Percentiles rank a stretch among this genome's conserved stretches.
These are phyloP conservation scores for Ursus arctos DNA, from an alignment of 2,113 vertebrate genomes.

Conservation along the genomic window DNA sequence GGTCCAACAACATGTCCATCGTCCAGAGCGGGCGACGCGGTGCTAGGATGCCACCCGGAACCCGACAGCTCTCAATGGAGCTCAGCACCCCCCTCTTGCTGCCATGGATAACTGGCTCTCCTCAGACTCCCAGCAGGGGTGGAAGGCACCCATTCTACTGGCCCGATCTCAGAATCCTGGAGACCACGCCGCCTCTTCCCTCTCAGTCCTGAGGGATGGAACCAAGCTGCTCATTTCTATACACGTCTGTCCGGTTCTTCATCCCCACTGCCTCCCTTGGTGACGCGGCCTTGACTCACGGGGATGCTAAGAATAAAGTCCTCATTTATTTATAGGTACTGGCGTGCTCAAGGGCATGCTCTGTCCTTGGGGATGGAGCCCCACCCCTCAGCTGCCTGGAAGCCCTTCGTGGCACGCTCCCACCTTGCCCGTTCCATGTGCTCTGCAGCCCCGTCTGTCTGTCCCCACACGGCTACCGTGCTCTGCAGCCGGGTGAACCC, in stretches of 20 bases:
- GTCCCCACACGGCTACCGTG: rapidly evolving
- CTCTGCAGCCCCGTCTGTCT: not conserved
- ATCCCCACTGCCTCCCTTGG: not conserved
- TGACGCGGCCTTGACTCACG: not conserved
- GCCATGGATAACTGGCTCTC: too few relatives aligned
- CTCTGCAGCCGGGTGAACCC: not conserved
- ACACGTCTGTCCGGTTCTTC: not conserved
- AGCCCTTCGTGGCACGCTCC: not conserved
- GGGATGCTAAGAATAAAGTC: not conserved
- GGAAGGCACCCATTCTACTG: not conserved
- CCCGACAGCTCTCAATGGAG: not conserved
- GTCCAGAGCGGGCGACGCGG: too few relatives aligned
- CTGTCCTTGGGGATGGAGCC: not conserved
- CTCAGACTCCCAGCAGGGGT: not conserved
- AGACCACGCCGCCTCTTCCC: not conserved
- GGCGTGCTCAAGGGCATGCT: not conserved
- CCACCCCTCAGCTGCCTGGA: not conserved
- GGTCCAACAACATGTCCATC: too few relatives aligned
- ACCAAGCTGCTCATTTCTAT: not conserved
- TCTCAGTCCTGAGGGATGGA: not conserved
- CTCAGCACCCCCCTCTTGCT: not conserved
- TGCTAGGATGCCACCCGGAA: too few relatives aligned
- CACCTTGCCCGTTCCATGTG: not conserved
- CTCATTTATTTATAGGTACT: not conserved
- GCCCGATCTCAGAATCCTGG: not conserved